These are phyloP conservation scores for Agrypnus murinus DNA, from an alignment of 2,888 invertebrate species.

Conservation along the genomic window DNA sequence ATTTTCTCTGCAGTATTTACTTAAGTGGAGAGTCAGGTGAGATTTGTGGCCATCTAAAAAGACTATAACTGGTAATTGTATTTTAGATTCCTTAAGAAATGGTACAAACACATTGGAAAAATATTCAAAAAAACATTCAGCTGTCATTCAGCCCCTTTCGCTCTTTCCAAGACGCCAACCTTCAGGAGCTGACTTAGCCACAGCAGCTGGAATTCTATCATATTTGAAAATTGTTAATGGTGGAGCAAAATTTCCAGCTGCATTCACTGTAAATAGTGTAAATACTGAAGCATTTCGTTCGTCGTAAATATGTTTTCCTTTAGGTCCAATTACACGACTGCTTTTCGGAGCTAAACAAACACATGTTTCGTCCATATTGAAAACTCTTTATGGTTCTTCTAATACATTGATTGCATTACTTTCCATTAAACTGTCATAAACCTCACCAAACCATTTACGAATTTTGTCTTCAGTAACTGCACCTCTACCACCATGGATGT, in stretches of 20 bases:
- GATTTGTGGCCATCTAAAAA: constrained; percentile 67
- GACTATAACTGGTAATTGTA: constrained; percentile 63
- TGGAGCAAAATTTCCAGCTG: neutral
- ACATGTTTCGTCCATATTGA: no score
- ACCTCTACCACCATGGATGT: neutral
- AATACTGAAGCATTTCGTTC: constrained; percentile 2
- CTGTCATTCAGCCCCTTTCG: constrained; percentile 7
- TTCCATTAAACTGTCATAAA: no score
- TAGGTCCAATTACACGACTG: no score
- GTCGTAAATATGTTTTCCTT: no score
- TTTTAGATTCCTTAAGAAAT: constrained; percentile 54
- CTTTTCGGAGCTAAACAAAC: no score
- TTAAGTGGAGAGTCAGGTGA: constrained; percentile 63
- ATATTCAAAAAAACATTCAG: constrained; percentile 11
- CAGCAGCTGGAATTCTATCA: neutral
- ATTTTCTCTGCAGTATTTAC: constrained; percentile 64
- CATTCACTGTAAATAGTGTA: constrained; percentile 10
- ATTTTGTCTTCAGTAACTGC: neutral
- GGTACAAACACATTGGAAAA: constrained; percentile 15
- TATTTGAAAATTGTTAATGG: constrained; percentile 9
- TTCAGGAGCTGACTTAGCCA: neutral
- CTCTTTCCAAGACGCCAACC: constrained; percentile 8
- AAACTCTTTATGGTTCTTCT: no score
- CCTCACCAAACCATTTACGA: neutral
- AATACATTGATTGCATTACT: no score